Evolutionary conservation across 2,113 vertebrate species (phyloP).

Genomic region (Cavia porcellus): DNA sequence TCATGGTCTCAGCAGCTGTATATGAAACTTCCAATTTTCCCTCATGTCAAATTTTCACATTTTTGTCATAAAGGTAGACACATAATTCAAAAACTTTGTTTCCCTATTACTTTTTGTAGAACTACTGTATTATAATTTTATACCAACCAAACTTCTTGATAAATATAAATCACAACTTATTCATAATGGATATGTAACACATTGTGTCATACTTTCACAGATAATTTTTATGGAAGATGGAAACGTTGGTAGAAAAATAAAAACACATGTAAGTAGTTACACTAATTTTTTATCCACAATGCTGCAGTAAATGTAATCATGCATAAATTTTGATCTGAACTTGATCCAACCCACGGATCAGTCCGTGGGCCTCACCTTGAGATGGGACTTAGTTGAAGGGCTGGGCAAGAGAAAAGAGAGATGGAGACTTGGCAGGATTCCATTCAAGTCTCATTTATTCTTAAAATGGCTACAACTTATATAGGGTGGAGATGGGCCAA

Average conservation of each 20-base stretch:
- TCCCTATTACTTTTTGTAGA: neutral
- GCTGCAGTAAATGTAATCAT: neutral
- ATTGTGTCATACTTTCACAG: neutral
- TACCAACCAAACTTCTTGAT: neutral
- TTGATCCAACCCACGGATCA: too few relatives aligned
- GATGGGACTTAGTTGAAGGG: too few relatives aligned
- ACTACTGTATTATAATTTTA: neutral
- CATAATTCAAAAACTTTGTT: neutral
- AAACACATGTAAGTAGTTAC: neutral
- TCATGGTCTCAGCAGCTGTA: neutral
- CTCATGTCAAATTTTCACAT: neutral
- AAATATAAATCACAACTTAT: neutral
- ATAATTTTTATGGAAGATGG: neutral
- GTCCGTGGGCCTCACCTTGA: too few relatives aligned
- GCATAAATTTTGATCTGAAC: neutral
- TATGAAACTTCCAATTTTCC: neutral
- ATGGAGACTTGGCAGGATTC: too few relatives aligned
- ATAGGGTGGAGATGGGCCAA: too few relatives aligned
- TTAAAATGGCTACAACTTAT: too few relatives aligned
- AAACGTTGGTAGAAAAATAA: neutral
- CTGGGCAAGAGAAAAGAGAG: too few relatives aligned
- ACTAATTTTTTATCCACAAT: neutral
- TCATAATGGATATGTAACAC: neutral
- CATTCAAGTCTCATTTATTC: too few relatives aligned
- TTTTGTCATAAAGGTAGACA: neutral